Percentiles rank a stretch among this genome's conserved stretches.
Conservation (phyloP, 2,797 vertebrate genomes). For the Acomys russatus region DNA sequence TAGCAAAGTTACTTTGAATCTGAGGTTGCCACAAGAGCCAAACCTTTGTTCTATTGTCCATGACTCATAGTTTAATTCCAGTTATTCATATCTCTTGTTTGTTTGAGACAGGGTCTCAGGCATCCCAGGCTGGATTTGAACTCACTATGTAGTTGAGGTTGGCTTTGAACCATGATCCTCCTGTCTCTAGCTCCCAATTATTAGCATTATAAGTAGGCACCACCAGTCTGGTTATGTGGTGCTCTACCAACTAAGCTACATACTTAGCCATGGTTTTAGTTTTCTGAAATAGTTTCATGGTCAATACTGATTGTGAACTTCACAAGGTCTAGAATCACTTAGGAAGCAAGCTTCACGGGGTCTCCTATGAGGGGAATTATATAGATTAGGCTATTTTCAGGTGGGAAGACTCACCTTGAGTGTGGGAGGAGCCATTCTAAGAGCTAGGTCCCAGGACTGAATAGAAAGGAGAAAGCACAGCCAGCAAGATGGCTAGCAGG, state of each 20-base stretch:
- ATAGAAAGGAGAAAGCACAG: neutral
- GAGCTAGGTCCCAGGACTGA: neutral
- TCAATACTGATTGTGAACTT: neutral
- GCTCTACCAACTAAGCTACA: neutral
- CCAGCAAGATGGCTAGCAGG: neutral
- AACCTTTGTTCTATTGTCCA: neutral
- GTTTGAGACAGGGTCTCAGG: neutral
- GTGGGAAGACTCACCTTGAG: neutral
- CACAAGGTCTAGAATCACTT: neutral
- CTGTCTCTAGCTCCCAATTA: neutral
- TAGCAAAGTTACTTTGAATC: neutral
- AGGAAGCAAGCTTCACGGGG: neutral
- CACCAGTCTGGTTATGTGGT: neutral
- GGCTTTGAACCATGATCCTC: neutral
- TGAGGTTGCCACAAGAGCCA: neutral
- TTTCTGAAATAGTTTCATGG: neutral
- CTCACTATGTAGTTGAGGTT: neutral
- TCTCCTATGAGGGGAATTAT: neutral
- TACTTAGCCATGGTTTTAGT: neutral
- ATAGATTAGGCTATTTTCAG: neutral
- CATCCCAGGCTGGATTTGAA: neutral
- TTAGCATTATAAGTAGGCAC: neutral
- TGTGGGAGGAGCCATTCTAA: neutral
- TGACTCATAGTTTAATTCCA: slow-evolving; percentile 16
- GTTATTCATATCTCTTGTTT: neutral